These are phyloP conservation scores for Drosophila kikkawai DNA, from an alignment of 1,140 invertebrate genomes.

Conservation along the genomic window DNA sequence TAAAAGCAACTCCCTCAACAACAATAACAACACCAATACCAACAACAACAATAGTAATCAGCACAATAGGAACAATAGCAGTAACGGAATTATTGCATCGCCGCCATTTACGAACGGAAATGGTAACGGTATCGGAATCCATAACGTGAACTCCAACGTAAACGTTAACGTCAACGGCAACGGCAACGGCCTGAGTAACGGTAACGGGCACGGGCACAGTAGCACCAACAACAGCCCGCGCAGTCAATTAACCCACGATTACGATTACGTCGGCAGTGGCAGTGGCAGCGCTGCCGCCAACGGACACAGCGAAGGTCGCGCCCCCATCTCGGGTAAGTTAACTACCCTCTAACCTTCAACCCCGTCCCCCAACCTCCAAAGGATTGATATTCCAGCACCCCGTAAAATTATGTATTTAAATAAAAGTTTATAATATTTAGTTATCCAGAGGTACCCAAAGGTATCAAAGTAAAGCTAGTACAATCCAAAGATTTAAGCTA, in stretches of 20 bases:
- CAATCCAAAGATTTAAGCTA: too few species aligned
- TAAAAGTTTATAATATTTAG: neutral
- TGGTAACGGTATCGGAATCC: slow-evolving; percentile 41
- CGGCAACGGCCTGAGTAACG: slow-evolving; percentile 27
- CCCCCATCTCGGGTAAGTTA: slow-evolving; percentile 61
- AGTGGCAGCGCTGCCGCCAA: slow-evolving; percentile 22
- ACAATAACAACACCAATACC: slow-evolving; percentile 25
- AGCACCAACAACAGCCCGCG: slow-evolving; percentile 35
- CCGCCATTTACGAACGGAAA: slow-evolving; percentile 38
- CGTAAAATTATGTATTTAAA: neutral
- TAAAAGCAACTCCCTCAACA: slow-evolving; percentile 16
- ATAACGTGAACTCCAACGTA: slow-evolving; percentile 27
- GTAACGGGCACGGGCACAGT: slow-evolving; percentile 19
- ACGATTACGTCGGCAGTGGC: slow-evolving; percentile 24
- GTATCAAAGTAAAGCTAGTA: too few species aligned
- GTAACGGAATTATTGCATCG: slow-evolving; percentile 47
- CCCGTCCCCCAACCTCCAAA: neutral
- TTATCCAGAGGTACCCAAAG: neutral
- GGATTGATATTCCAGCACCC: slow-evolving; percentile 7
- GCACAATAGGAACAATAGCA: slow-evolving; percentile 66
- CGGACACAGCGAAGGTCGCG: slow-evolving; percentile 66
- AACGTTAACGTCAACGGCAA: slow-evolving; percentile 31
- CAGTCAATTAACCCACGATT: slow-evolving; percentile 29
- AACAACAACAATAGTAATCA: slow-evolving; percentile 69
- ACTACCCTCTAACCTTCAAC: too few species aligned